phyloP scores from a whole-genome alignment of 2,888 invertebrate species.

The Onchidella celtica region DNA sequence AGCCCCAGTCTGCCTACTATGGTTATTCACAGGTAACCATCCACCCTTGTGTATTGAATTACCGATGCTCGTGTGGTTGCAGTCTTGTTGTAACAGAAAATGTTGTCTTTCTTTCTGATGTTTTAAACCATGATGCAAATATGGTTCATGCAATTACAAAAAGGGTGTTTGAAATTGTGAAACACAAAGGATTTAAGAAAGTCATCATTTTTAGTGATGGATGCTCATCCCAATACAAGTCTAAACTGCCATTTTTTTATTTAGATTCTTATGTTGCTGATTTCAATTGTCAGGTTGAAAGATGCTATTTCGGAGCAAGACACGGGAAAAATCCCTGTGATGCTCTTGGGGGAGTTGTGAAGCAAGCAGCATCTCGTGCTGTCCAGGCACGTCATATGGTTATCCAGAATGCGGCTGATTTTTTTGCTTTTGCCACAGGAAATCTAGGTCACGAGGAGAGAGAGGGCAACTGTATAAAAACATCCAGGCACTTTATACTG shows the following conservation, averaged over 20 bases:
- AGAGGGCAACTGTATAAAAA: not conserved
- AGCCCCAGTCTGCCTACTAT: constrained; percentile 38
- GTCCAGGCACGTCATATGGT: not conserved
- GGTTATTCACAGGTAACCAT: constrained; percentile 31
- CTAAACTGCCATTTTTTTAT: constrained; percentile 34
- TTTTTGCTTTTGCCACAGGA: not conserved
- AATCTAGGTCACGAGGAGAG: too few relatives aligned
- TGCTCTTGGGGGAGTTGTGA: not conserved
- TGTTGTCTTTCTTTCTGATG: constrained; percentile 5
- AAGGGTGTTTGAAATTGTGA: not conserved
- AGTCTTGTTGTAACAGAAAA: not conserved
- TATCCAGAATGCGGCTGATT: not conserved
- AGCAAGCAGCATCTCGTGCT: not conserved
- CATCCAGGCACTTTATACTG: not conserved
- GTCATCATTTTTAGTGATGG: constrained; percentile 36
- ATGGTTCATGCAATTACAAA: not conserved
- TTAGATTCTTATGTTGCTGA: not conserved
- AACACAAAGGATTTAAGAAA: not conserved
- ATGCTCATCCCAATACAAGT: too few relatives aligned
- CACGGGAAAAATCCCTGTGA: constrained; percentile 10
- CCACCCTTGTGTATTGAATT: not conserved
- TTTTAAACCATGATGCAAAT: not conserved
- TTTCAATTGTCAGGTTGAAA: not conserved
- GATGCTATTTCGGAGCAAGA: constrained; percentile 4
- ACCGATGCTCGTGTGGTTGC: constrained; percentile 2